A percentile compares a stretch with the other conserved stretches of the same genome.
Evolutionary conservation across 2,888 invertebrate species (phyloP).

Genomic region (Cantharis rustica): DNA sequence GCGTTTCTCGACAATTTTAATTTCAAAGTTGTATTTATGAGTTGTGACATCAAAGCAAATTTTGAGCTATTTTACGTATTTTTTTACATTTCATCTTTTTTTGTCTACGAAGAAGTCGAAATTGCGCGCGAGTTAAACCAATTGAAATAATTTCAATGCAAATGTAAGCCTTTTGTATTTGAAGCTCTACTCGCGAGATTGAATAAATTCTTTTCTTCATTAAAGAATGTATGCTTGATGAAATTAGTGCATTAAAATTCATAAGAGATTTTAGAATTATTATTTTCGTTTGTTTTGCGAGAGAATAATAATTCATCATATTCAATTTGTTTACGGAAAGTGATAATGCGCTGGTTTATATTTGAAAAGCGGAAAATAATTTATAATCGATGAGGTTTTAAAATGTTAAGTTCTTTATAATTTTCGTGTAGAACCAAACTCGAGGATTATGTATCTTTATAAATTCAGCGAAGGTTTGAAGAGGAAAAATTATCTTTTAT

Average conservation of each 20-base stretch:
- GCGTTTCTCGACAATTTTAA: background rate
- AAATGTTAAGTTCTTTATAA: background rate
- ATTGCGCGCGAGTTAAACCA: background rate
- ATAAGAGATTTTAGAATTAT: background rate
- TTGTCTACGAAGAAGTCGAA: background rate
- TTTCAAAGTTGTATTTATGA: background rate
- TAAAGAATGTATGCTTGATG: background rate
- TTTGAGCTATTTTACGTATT: background rate
- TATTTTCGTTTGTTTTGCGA: background rate
- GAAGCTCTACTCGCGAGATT: background rate
- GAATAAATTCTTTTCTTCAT: background rate
- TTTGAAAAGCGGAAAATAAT: background rate
- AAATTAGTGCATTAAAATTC: background rate
- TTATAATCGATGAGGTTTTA: background rate
- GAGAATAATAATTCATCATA: background rate
- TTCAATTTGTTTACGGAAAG: background rate
- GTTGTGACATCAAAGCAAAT: background rate
- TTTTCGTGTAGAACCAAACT: background rate
- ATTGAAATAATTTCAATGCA: background rate
- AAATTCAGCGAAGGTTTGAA: background rate
- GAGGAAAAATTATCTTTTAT: background rate
- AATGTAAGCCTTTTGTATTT: background rate
- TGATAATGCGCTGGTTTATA: background rate
- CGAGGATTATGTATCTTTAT: background rate
- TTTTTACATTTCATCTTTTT: background rate